Conservation (phyloP, 2,113 vertebrate genomes). For the Poeciliopsis occidentalis region DNA sequence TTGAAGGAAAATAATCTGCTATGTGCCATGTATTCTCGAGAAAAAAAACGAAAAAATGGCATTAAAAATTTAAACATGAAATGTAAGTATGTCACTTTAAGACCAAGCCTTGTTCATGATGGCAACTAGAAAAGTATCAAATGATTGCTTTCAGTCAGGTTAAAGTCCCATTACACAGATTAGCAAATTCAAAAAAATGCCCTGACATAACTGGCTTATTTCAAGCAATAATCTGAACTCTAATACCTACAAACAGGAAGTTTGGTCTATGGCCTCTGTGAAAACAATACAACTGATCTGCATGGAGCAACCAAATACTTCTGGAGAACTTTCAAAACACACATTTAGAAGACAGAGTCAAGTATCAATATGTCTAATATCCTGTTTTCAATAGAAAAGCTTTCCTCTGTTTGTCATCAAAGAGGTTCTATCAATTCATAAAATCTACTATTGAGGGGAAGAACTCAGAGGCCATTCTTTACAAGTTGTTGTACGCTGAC, state of each 20-base stretch:
- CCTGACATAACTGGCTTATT: conserved; percentile 47
- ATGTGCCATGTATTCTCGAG: too few species aligned
- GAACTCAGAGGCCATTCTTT: neutral
- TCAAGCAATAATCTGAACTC: conserved; percentile 32
- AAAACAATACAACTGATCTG: neutral
- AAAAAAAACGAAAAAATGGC: too few species aligned
- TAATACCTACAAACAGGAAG: conserved; percentile 13
- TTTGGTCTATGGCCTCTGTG: neutral
- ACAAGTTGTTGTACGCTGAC: too few species aligned
- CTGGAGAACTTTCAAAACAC: neutral
- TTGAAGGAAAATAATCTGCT: conserved; percentile 6
- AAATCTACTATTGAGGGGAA: neutral
- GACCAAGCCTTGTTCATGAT: too few species aligned
- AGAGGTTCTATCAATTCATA: neutral
- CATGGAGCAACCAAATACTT: neutral
- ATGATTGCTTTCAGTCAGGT: conserved; percentile 16
- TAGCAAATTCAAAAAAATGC: conserved; percentile 40
- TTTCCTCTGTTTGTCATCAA: too few species aligned
- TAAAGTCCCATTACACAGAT: conserved; percentile 13
- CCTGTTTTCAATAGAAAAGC: too few species aligned
- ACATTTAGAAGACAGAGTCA: neutral
- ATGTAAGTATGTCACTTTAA: too few species aligned
- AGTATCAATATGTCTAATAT: neutral
- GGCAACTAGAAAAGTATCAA: neutral
- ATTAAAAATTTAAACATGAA: too few species aligned